These are phyloP conservation scores for Ahaetulla prasina DNA, from an alignment of 2,113 vertebrate species.

Conservation along the genomic window DNA sequence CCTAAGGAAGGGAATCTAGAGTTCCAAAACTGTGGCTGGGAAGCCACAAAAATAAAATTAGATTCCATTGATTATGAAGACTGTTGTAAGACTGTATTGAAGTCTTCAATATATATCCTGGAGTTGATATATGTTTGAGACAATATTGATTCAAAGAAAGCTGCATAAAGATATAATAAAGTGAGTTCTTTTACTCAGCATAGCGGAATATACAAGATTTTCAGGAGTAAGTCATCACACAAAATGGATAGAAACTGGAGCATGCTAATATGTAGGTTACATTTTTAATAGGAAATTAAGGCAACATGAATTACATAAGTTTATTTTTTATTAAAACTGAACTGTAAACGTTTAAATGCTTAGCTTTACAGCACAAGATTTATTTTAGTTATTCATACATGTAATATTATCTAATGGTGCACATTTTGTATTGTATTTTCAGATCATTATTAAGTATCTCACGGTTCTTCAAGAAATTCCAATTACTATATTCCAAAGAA, in stretches of 20 bases:
- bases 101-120: too few relatives aligned
- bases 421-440: conserved; percentile 48
- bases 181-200: background rate
- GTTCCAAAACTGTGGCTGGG: background rate
- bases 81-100: background rate
- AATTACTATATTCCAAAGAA: conserved; percentile 66
- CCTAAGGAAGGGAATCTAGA: background rate
- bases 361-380: background rate
- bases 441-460: conserved; percentile 90
- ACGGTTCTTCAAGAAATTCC: conserved; percentile 81
- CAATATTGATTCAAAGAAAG: background rate
- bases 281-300: background rate
- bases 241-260: background rate
- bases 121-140: background rate
- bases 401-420: background rate
- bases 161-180: background rate
- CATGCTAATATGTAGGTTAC: background rate
- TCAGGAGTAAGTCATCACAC: background rate
- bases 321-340: background rate
- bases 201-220: background rate
- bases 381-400: background rate
- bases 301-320: background rate
- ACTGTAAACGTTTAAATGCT: conserved; percentile 35
- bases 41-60: background rate
- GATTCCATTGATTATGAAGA: background rate